A percentile compares a stretch with the other conserved stretches of the same genome.
These are phyloP conservation scores for Poeciliopsis infans DNA, from an alignment of 2,797 vertebrate genomes.

Conservation along the genomic window DNA sequence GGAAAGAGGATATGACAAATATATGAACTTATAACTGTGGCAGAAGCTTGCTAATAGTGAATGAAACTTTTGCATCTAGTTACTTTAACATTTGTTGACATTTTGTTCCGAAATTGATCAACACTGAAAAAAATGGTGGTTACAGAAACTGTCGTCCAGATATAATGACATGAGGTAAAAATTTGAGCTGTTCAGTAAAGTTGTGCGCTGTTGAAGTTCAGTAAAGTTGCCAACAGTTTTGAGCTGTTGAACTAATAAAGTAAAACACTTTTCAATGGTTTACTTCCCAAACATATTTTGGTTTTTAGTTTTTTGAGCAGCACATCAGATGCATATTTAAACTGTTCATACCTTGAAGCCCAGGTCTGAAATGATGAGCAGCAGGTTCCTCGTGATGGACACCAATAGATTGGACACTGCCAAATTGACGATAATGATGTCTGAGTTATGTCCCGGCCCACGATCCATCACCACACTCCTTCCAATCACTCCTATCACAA, in stretches of 20 bases:
- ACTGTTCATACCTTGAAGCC: slow-evolving; percentile 72
- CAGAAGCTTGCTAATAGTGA: background rate
- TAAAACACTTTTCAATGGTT: background rate
- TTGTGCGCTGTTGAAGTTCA: too few relatives aligned
- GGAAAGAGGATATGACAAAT: background rate
- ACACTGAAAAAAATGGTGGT: background rate
- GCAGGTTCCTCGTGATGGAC: slow-evolving; percentile 76
- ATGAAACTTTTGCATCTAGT: background rate
- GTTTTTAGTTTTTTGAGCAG: background rate
- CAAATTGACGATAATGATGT: slow-evolving; percentile 85
- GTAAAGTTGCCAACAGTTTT: too few relatives aligned
- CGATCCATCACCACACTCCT: slow-evolving; percentile 63
- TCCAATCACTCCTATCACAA: slow-evolving; percentile 77
- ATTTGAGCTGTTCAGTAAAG: too few relatives aligned
- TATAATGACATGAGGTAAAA: background rate
- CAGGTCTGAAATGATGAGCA: slow-evolving; percentile 78
- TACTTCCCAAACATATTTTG: background rate
- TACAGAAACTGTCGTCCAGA: background rate
- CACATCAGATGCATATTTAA: background rate
- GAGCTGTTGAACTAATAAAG: too few relatives aligned
- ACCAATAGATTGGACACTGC: slow-evolving; percentile 82
- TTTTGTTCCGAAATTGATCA: background rate
- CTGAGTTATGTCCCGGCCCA: slow-evolving; percentile 68
- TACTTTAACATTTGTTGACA: background rate
- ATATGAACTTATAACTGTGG: background rate